Base-by-base conservation (phyloP, 2,888 invertebrate genomes). In the Plemyria rubiginata region DNA sequence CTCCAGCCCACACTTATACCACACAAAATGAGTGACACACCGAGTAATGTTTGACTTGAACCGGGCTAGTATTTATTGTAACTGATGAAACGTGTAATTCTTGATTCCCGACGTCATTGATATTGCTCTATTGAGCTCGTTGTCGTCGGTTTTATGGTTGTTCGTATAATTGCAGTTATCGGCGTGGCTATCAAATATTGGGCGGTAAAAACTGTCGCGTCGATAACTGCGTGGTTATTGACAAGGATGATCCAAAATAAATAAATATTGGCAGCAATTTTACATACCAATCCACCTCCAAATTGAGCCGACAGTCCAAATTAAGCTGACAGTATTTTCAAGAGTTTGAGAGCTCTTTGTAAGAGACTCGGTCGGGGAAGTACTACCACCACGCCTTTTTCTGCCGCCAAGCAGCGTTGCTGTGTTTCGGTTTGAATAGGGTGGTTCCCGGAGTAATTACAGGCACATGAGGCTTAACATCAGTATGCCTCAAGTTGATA, bases 31-130 rank as follows among this genome's bases (percentile, higher is more conserved):
- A 76, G 71, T 77, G 73, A 73, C 79, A 70, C 70, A 71, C 71
- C 76, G 75, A 78, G 79, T 83, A 82, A 86, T 86, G 81, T 84
- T 84, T 86, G 83, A 84, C 82, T 85, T 77, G 68, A 73, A 78
- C 76, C 71, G 71, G 73, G 70, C 71, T 72, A 73, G 78, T 83
- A 82, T 78, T 80, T 82, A 82, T 75, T 80, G 78, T 79, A 75
- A 81, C 77, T 79, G 79, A 83, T 82, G 79, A 79, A 80, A 77
- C 73, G 72, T 75, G 75, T 72, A 73, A 77, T 74, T 75, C 65
- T 72, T 70, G 72, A 74, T 73, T 68, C 67, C 67, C 69, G 70
- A 69, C 67, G 70, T 67, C 67, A 65, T 66, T 63, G 60, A 57
- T 65, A 65, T 65, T 57, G 57, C 60, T 60, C 60, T 60, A 65